Percentiles rank a stretch among this genome's conserved stretches.
phyloP scores from a whole-genome alignment of 2,797 vertebrate species.

The Ibycter americanus region DNA sequence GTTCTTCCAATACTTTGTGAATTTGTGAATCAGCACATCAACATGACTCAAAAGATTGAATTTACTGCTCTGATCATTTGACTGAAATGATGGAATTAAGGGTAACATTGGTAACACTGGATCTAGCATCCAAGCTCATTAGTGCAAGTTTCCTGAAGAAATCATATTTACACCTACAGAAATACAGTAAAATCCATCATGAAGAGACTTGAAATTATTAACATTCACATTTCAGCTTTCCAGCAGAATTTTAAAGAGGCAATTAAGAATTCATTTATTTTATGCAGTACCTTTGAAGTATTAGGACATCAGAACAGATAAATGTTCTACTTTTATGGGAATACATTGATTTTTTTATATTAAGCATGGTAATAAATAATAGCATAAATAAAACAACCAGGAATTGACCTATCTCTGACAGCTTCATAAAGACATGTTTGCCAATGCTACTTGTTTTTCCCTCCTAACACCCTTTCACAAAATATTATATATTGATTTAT shows the following conservation, averaged over 20 bases:
- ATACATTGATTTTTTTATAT: background rate
- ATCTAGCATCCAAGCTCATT: background rate
- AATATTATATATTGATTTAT: conserved; percentile 48
- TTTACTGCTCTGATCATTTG: background rate
- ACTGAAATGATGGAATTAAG: background rate
- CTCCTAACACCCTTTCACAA: background rate
- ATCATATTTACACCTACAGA: background rate
- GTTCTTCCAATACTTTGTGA: background rate
- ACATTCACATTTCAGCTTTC: background rate
- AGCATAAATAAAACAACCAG: background rate
- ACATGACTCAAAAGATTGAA: background rate
- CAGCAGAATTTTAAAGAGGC: background rate
- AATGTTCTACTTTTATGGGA: background rate
- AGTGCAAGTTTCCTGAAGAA: background rate
- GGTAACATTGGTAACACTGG: background rate
- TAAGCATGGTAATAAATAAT: background rate
- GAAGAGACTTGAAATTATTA: background rate
- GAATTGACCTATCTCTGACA: background rate
- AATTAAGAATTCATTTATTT: background rate
- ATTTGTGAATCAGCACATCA: background rate
- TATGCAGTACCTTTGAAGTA: background rate
- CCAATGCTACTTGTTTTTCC: background rate
- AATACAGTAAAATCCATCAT: background rate
- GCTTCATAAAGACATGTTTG: background rate
- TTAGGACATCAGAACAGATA: background rate